Base-by-base conservation (phyloP, 2,113 vertebrate species). In the Coptodon bakossiorum region DNA sequence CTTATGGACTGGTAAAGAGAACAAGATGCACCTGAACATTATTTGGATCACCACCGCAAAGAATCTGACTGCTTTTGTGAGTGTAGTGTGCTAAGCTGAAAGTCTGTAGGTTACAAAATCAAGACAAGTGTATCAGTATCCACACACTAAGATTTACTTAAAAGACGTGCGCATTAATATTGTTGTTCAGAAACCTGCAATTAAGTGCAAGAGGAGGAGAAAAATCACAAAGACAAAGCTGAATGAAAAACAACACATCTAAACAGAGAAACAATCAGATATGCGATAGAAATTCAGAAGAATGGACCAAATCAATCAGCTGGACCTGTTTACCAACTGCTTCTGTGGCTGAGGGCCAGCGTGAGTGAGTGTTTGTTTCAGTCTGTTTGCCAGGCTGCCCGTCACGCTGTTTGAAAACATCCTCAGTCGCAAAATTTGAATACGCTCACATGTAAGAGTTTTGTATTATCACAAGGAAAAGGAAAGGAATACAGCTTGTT, bases 261-360 rank as follows among this genome's bases (percentile, higher is more conserved):
- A 45, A 68, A 86, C 17, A n/a, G 24, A 22, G 40, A 31, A 31
- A 78, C 9, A 50, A 85, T 6, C 16, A 22, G 80, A 68, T 31
- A 45, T 5, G 13, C 2, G 2, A 29, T 8, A 31, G 7, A 78
- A 56, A 73, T 83, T 84, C 29, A 63, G 14, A 14, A 82, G 36
- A 90, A 56, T 59, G 45, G 91, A 85, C 85, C 54, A 48, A 80
- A 76, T 92, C 57, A 82, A 89, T 94, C 76, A 90, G 86, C 40
- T 50, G 76, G 71, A 85, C 73, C 73, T 48, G 52, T 87, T 86
- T 88, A 86, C 57, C 17, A 38, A 52, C 85, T 90, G 81, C 66
- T 56, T 68, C 54, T 63, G 56, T 52, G 88, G 86, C 91, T 24
- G 59, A 43, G 31, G 86, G 81, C 80, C 80, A 71, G 38, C 3